Evolutionary conservation across 2,113 vertebrate genomes (phyloP).

Genomic region (Canis aureus): DNA sequence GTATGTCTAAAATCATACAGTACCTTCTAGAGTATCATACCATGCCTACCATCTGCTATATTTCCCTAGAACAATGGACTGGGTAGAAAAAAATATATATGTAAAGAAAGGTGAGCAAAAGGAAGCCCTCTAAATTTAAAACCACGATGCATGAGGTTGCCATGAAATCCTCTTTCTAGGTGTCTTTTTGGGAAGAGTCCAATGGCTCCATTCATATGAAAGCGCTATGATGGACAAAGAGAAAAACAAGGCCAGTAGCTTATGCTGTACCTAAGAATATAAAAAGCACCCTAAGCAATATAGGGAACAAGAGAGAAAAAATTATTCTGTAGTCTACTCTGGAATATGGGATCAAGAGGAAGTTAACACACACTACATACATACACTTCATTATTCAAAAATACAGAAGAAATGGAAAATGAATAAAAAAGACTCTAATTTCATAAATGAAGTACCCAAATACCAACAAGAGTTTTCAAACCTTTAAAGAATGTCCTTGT

Average conservation of each 20-base stretch:
- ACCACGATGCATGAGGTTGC: not conserved
- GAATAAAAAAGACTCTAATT: not conserved
- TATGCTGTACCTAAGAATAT: not conserved
- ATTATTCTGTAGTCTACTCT: not conserved
- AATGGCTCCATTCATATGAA: not conserved
- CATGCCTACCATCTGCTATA: not conserved
- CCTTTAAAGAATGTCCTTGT: not conserved
- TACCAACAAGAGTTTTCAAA: not conserved
- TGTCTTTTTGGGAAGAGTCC: not conserved
- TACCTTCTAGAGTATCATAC: not conserved
- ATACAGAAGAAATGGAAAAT: not conserved
- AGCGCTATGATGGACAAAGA: not conserved
- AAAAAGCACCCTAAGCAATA: not conserved
- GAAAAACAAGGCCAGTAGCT: not conserved
- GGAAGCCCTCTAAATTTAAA: not conserved
- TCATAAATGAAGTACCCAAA: not conserved
- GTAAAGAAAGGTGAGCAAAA: not conserved
- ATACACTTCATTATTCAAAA: not conserved
- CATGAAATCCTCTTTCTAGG: not conserved
- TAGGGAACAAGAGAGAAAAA: not conserved
- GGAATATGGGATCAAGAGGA: not conserved
- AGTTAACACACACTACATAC: not conserved
- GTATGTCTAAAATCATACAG: not conserved
- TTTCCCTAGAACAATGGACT: not conserved
- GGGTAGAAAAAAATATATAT: not conserved